Evolutionary conservation across 2,888 invertebrate genomes (phyloP).

Genomic region (Lapara coniferarum): DNA sequence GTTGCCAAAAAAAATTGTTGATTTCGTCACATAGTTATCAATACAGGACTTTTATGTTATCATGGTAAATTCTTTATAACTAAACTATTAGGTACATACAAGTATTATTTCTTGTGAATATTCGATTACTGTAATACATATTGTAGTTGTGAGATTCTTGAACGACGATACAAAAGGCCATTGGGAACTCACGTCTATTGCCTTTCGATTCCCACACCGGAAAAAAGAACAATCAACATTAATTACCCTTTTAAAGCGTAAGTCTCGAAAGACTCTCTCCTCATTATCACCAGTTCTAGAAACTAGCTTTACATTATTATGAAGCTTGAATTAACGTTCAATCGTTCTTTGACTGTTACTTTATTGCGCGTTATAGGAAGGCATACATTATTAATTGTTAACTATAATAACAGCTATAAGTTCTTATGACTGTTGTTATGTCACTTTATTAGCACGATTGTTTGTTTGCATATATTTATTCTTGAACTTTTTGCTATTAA

Average conservation of each 20-base stretch:
- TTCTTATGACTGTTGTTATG: no score
- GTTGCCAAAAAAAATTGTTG: not conserved
- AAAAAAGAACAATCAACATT: conserved; percentile 7
- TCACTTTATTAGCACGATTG: no score
- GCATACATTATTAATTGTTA: not conserved
- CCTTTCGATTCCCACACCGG: conserved; percentile 20
- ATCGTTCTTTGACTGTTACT: not conserved
- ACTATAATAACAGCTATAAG: no score
- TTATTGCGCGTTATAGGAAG: not conserved
- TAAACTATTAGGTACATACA: not conserved
- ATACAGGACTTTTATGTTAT: no score
- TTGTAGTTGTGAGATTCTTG: not conserved
- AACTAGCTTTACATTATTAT: not conserved
- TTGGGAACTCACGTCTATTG: conserved; percentile 14
- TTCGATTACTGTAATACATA: not conserved
- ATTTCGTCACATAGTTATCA: not conserved
- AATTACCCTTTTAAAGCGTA: not conserved
- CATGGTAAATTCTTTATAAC: no score
- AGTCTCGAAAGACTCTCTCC: conserved; percentile 12
- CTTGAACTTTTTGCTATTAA: no score
- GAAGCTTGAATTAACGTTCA: not conserved
- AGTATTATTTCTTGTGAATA: not conserved
- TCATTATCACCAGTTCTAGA: conserved; percentile 21
- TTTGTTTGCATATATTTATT: no score
- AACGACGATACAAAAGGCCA: not conserved